Evolutionary conservation across 2,113 vertebrate species (phyloP), one percentile per base, ranked within the genome.

Genomic region (Eonycteris spelaea): DNA sequence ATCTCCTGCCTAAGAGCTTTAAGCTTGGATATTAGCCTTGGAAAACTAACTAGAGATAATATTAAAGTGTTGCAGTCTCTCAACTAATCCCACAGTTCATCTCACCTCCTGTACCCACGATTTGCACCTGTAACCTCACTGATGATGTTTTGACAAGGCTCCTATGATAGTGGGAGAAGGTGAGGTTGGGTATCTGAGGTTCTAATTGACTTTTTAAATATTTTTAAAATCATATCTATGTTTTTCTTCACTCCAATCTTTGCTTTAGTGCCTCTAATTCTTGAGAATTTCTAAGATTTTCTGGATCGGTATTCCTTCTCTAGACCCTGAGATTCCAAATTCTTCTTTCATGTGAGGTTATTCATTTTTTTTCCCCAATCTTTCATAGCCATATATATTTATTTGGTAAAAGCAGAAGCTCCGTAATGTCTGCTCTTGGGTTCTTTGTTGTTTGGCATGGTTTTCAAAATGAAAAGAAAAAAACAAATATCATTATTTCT

Each of bases 381-480:
- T 86, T 86, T 86, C 40, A 90, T 90, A 30, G 28, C 68, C 33
- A 15, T 59, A 40, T 14, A 61, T 22, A 51, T 53, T 80, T 84
- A 48, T 15, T 63, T 91, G 21, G 48, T 38, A 87, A 73, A 45
- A 65, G 16, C 45, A 30, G 35, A 85, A 51, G 24, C 7, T 7
- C 89, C 33, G 14, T n/a, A 13, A 5, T 68, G 8, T 74, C 33
- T n/a, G n/a, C 45, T 74, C 35, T 22, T 68, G 26, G 10, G 1
- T 70, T 86, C 11, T 86, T 80, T 91, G 21, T 78, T 91, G 5
- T 45, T 59, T 68, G 59, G 21, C 21, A 8, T 30, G 5, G 1
- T 67, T 89, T 77, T 79, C 48, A 89, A 94, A 87, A 93, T 30
- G 10, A 59, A 43, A 82, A 43, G n/a, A 85, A 70, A 19, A 22